A percentile compares a stretch with the other conserved stretches of the same genome.
Evolutionary conservation across 2,888 invertebrate genomes (phyloP).

Genomic region (Pristionchus fissidentatus): DNA sequence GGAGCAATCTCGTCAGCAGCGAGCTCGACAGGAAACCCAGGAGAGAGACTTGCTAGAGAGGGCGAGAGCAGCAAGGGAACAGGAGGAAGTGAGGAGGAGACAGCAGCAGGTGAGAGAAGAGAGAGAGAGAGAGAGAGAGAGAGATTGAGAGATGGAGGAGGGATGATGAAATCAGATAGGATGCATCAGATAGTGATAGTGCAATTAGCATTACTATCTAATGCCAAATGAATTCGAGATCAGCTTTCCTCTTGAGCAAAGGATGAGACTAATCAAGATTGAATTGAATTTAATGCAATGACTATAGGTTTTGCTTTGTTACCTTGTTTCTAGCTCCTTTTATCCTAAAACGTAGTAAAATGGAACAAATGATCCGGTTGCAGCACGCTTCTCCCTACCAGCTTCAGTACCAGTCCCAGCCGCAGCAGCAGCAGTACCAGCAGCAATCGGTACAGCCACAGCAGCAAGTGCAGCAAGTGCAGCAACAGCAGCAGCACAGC

Average conservation of each 20-base stretch:
- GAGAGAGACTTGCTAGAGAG: slow-evolving; percentile 61
- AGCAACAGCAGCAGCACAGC: slow-evolving; percentile 50
- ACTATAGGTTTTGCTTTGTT: too few relatives aligned
- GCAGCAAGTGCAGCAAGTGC: slow-evolving; percentile 50
- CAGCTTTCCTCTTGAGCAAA: too few relatives aligned
- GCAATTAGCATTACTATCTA: too few relatives aligned
- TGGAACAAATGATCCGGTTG: neutral
- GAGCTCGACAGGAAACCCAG: slow-evolving; percentile 47
- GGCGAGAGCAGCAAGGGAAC: slow-evolving; percentile 62
- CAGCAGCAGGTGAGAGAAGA: slow-evolving; percentile 56
- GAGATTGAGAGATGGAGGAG: too few relatives aligned
- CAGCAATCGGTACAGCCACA: slow-evolving; percentile 53
- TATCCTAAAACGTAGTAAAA: too few relatives aligned
- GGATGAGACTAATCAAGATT: too few relatives aligned
- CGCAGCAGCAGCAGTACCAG: slow-evolving; percentile 39
- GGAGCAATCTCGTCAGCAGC: slow-evolving; percentile 47
- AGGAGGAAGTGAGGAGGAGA: slow-evolving; percentile 59
- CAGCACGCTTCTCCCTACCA: slow-evolving; percentile 63
- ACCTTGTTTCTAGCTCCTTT: too few relatives aligned
- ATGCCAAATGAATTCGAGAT: too few relatives aligned
- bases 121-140: neutral
- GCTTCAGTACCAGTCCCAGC: slow-evolving; percentile 54
- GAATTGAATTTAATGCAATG: too few relatives aligned
- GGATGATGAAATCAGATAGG: too few relatives aligned
- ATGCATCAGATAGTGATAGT: too few relatives aligned